Evolutionary conservation across 2,888 invertebrate species (phyloP).

Genomic region (Nomada flava): DNA sequence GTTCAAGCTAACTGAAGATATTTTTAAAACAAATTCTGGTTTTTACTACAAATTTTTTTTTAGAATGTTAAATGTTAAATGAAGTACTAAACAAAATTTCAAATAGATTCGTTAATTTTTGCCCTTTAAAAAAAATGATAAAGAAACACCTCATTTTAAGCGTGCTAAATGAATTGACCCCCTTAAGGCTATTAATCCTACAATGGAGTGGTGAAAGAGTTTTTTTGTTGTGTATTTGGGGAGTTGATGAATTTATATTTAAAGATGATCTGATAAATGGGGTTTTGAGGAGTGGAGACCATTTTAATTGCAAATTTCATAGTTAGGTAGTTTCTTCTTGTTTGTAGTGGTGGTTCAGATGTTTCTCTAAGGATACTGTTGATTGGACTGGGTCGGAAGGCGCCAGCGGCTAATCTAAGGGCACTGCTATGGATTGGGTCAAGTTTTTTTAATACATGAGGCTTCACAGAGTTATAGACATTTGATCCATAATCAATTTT

Average conservation of each 20-base stretch:
- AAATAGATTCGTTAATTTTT: too few species aligned
- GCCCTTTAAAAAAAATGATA: too few species aligned
- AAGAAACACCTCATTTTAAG: too few species aligned
- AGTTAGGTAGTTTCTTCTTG: not conserved
- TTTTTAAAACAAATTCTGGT: too few species aligned
- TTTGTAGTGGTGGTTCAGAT: not conserved
- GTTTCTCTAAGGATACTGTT: constrained; percentile 2
- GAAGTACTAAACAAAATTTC: too few species aligned
- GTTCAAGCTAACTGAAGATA: too few species aligned
- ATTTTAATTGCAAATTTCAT: not conserved
- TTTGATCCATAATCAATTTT: not conserved
- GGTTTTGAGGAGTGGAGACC: too few species aligned
- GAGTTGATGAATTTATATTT: not conserved
- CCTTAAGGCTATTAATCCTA: not conserved
- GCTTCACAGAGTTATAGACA: not conserved
- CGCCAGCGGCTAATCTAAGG: too few species aligned
- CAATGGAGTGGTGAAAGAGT: not conserved
- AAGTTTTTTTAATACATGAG: constrained; percentile 1
- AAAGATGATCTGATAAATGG: too few species aligned
- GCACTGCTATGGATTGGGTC: not conserved
- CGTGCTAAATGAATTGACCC: too few species aligned
- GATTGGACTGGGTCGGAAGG: not conserved
- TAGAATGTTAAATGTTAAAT: too few species aligned
- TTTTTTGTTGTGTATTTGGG: not conserved
- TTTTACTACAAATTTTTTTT: too few species aligned